These are phyloP conservation scores for Electrona antarctica DNA, from an alignment of 2,113 vertebrate species.

Conservation along the genomic window DNA sequence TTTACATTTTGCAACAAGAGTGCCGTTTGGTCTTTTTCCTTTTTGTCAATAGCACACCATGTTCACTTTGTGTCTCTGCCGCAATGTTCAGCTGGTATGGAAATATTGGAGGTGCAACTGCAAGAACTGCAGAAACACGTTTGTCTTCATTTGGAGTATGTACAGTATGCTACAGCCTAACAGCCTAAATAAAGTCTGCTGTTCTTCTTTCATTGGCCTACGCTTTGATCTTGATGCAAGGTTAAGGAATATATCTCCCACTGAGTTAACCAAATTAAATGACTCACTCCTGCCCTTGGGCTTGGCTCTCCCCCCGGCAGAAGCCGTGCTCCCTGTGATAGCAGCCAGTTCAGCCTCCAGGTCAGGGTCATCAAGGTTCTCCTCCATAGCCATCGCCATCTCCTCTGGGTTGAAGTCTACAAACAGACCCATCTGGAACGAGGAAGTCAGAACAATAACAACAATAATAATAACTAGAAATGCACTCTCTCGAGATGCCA, in stretches of 20 bases:
- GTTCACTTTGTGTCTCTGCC: too few species aligned
- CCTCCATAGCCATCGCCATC: conserved; percentile 82
- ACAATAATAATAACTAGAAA: too few species aligned
- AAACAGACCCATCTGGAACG: conserved; percentile 89
- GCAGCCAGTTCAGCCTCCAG: conserved; percentile 92
- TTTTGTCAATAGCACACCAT: too few species aligned
- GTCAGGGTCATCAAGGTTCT: conserved; percentile 83
- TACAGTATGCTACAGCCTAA: too few species aligned
- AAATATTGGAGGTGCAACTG: too few species aligned
- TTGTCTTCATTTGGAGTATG: too few species aligned
- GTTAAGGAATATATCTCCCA: too few species aligned
- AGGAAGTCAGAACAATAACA: neutral
- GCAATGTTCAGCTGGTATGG: too few species aligned
- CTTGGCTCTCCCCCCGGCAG: conserved; percentile 68
- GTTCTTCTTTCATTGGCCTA: neutral
- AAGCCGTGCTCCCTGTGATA: conserved; percentile 77
- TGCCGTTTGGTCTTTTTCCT: too few species aligned
- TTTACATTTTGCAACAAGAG: too few species aligned
- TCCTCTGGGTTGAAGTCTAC: conserved; percentile 88
- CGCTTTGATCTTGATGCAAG: neutral
- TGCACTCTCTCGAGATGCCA: too few species aligned
- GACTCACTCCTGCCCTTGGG: conserved; percentile 83
- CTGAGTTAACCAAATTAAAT: neutral
- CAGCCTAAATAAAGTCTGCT: neutral
- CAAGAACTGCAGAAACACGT: too few species aligned